Percentiles rank a stretch among this genome's conserved stretches.
Evolutionary conservation across 2,113 vertebrate genomes (phyloP).

Genomic region (Corythoichthys haematopterus): DNA sequence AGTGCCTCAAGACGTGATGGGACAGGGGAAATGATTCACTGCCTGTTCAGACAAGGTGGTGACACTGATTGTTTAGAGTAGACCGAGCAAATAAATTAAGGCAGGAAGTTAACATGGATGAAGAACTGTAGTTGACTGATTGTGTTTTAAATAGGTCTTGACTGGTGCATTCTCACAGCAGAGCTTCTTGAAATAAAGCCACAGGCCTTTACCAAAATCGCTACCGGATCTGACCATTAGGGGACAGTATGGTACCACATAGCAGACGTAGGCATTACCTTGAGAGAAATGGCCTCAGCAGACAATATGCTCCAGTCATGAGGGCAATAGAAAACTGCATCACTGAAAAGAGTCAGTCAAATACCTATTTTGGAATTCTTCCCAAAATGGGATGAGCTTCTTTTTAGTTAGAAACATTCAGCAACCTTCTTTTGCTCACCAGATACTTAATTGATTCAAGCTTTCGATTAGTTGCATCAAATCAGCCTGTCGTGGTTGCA

Average conservation of each 20-base stretch:
- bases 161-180: background rate
- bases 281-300: background rate
- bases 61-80: slow-evolving; percentile 12
- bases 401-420: slow-evolving; percentile 29
- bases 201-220: slow-evolving; percentile 3
- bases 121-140: background rate
- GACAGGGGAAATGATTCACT: slow-evolving; percentile 10
- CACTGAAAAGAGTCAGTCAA: slow-evolving; percentile 15
- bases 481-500: slow-evolving; percentile 16
- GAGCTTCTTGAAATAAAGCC: background rate
- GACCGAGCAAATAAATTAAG: slow-evolving; percentile 44
- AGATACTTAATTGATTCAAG: slow-evolving; percentile 56
- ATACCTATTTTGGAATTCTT: slow-evolving; percentile 8
- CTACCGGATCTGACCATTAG: slow-evolving; percentile 53
- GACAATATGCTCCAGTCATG: background rate
- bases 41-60: slow-evolving; percentile 5
- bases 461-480: slow-evolving; percentile 48
- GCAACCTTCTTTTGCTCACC: slow-evolving; percentile 28
- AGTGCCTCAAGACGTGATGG: slow-evolving; percentile 4
- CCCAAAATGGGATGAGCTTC: slow-evolving; percentile 34
- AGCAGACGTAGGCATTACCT: slow-evolving; percentile 13
- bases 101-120: slow-evolving; percentile 5
- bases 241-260: slow-evolving; percentile 61
- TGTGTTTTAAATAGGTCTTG: background rate
- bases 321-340: background rate